phyloP scores from a whole-genome alignment of 1,140 invertebrate species.

The Drosophila lacteicornis region DNA sequence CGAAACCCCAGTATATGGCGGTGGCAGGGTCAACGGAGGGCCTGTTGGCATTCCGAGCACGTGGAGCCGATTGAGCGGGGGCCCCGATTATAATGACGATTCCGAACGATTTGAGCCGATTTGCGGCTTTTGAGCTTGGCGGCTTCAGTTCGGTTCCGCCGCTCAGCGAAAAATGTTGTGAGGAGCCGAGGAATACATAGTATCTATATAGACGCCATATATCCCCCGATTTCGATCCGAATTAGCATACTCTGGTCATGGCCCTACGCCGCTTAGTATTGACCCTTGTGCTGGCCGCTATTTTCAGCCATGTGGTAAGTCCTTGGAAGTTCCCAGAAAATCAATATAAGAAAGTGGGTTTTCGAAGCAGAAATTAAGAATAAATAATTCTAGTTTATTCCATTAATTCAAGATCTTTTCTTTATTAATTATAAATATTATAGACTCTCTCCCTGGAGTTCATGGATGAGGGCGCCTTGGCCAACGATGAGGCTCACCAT shows the following conservation, averaged over 20 bases:
- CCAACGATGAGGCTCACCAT: constrained; percentile 20
- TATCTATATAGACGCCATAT: neutral
- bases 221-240: neutral
- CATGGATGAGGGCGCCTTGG: constrained; percentile 52
- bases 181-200: constrained; percentile 1
- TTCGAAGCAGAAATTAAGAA: neutral
- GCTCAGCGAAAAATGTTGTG: constrained; percentile 74
- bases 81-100: constrained; percentile 26
- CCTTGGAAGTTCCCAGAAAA: neutral
- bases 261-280: constrained; percentile 3
- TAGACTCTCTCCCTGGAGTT: constrained; percentile 45
- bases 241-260: constrained; percentile 37
- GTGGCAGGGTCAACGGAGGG: constrained; percentile 46
- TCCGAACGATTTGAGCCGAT: constrained; percentile 17
- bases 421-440: too few relatives aligned
- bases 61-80: constrained; percentile 40
- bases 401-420: too few relatives aligned
- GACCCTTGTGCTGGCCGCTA: constrained; percentile 16
- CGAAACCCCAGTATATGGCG: neutral
- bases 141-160: constrained; percentile 54
- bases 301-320: constrained; percentile 21
- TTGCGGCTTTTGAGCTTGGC: constrained; percentile 2
- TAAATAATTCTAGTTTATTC: too few relatives aligned
- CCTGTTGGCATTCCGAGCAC: constrained; percentile 62
- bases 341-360: neutral